Percentiles rank a stretch among this genome's conserved stretches.
phyloP scores from a whole-genome alignment of 53 echinoderm and acorn worm species.

The Stichopus horrens region DNA sequence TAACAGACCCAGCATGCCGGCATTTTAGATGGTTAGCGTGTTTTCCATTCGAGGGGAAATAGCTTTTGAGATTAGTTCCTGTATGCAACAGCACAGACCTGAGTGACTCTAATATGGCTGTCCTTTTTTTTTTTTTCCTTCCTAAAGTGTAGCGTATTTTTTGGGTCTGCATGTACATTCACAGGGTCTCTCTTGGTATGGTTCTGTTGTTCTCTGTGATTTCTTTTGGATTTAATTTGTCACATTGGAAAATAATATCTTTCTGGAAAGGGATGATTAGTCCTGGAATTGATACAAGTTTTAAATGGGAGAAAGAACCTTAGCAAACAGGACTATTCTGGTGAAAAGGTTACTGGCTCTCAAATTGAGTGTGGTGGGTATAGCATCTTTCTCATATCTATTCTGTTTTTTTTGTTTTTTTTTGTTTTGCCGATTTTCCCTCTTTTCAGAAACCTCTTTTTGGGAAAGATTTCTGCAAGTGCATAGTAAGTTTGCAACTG shows the following conservation, averaged over 20 bases:
- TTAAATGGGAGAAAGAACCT: constrained; percentile 40
- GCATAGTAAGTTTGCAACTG: too few relatives aligned
- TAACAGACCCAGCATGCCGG: neutral
- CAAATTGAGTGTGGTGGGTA: constrained; percentile 41
- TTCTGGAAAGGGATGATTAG: neutral
- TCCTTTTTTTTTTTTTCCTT: too few relatives aligned
- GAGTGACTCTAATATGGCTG: too few relatives aligned
- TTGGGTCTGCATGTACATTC: neutral
- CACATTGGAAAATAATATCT: too few relatives aligned
- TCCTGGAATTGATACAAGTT: neutral
- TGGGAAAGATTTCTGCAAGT: too few relatives aligned
- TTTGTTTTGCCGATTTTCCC: neutral
- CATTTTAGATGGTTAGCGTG: neutral
- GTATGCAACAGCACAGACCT: neutral
- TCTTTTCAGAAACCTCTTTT: too few relatives aligned
- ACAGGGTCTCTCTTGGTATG: neutral
- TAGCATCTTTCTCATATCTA: neutral
- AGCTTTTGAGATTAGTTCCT: constrained; percentile 31
- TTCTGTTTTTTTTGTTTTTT: neutral
- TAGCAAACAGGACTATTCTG: constrained; percentile 31
- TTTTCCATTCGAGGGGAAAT: neutral
- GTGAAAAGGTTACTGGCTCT: constrained; percentile 36
- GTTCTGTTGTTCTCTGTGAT: too few relatives aligned
- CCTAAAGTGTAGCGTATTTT: neutral
- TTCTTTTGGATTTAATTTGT: too few relatives aligned